Percentiles rank a stretch among this genome's conserved stretches.
Conservation (phyloP, 2,888 invertebrate genomes). For the Hybos culiciformis region DNA sequence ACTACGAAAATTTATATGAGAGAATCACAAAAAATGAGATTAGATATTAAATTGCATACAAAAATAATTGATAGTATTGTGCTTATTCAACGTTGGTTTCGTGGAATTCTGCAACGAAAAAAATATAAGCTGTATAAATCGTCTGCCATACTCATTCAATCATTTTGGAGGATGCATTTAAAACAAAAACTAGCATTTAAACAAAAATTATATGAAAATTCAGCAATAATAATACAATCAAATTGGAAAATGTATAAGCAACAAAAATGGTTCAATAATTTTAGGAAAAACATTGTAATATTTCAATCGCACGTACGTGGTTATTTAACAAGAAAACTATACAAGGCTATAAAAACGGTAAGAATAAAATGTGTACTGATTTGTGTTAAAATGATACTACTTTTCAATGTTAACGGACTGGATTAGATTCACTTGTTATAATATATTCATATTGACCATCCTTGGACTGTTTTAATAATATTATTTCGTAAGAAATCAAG, state of each 20-base stretch:
- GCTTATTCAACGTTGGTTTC: slow-evolving; percentile 82
- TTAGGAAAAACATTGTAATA: slow-evolving; percentile 43
- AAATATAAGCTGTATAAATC: slow-evolving; percentile 60
- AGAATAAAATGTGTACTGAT: slow-evolving; percentile 9
- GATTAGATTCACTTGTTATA: too few relatives aligned
- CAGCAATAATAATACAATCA: slow-evolving; percentile 59
- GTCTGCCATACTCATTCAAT: slow-evolving; percentile 65
- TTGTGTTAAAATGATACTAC: too few relatives aligned
- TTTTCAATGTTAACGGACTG: too few relatives aligned
- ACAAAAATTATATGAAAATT: slow-evolving; percentile 39
- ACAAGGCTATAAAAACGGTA: slow-evolving; percentile 31
- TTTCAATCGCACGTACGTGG: slow-evolving; percentile 67
- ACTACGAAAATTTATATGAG: slow-evolving; percentile 84
- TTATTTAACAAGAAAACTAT: slow-evolving; percentile 43
- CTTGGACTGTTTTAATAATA: too few relatives aligned
- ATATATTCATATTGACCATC: too few relatives aligned
- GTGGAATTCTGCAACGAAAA: slow-evolving; percentile 63
- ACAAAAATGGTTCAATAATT: slow-evolving; percentile 50
- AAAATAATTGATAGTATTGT: slow-evolving; percentile 89
- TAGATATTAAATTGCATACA: slow-evolving; percentile 84
- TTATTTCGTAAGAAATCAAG: too few relatives aligned
- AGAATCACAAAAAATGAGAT: slow-evolving; percentile 82
- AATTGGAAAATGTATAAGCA: slow-evolving; percentile 59
- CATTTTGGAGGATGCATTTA: slow-evolving; percentile 50
- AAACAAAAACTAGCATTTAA: slow-evolving; percentile 43